Percentiles rank a stretch among this genome's conserved stretches.
phyloP scores from a whole-genome alignment of 2,113 vertebrate genomes.

The Centrocercus urophasianus region DNA sequence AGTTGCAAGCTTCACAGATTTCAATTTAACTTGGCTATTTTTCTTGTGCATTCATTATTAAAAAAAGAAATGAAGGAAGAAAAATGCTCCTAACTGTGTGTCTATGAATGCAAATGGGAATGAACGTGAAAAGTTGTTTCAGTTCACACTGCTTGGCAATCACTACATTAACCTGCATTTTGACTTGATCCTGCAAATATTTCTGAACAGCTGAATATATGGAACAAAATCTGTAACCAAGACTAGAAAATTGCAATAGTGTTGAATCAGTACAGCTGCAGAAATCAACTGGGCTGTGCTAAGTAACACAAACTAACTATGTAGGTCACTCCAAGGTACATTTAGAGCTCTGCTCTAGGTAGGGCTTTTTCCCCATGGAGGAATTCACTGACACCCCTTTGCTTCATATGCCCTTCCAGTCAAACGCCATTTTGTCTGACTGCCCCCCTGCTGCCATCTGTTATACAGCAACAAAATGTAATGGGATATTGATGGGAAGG shows the following conservation, averaged over 20 bases:
- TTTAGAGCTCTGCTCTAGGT: no score
- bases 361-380: no score
- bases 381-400: no score
- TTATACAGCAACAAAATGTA: no score
- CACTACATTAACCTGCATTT: background rate
- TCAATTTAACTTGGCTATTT: background rate
- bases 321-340: no score
- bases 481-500: background rate
- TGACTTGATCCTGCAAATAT: background rate
- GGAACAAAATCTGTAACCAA: conserved; percentile 16
- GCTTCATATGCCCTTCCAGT: background rate
- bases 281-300: conserved; percentile 24
- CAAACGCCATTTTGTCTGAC: background rate
- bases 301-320: conserved; percentile 14
- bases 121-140: background rate
- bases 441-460: no score
- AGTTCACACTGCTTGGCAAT: background rate
- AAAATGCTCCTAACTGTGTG: background rate
- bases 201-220: background rate
- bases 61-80: background rate
- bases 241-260: conserved; percentile 12
- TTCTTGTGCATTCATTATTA: background rate
- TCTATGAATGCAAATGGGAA: background rate
- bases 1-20: background rate
- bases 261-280: conserved; percentile 34